Percentiles rank a stretch among this genome's conserved stretches.
phyloP scores from a whole-genome alignment of 2,113 vertebrate species.

The Podilymbus podiceps region DNA sequence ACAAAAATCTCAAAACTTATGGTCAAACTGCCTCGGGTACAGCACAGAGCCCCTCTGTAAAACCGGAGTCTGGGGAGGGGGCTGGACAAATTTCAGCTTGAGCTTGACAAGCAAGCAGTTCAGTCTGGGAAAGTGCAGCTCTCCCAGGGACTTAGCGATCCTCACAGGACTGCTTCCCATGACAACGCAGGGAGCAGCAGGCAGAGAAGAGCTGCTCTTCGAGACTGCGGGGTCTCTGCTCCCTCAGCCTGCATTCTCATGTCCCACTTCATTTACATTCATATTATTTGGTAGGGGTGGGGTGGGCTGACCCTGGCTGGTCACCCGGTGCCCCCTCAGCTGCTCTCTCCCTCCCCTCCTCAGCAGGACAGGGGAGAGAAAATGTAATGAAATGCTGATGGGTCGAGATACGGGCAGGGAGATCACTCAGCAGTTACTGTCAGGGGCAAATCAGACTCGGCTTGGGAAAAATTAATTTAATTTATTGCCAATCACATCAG shows the following conservation, averaged over 20 bases:
- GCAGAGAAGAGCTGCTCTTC: background rate
- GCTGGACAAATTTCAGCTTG: fast-evolving
- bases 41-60: background rate
- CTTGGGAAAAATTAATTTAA: too few relatives aligned
- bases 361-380: too few relatives aligned
- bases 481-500: too few relatives aligned
- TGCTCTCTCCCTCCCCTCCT: too few relatives aligned
- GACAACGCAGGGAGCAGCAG: background rate
- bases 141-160: background rate
- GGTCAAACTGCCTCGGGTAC: background rate
- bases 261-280: background rate
- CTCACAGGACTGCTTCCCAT: background rate
- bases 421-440: too few relatives aligned
- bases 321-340: too few relatives aligned
- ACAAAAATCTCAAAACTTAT: fast-evolving
- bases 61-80: background rate
- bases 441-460: too few relatives aligned
- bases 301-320: too few relatives aligned
- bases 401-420: too few relatives aligned
- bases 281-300: background rate
- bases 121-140: background rate
- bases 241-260: background rate
- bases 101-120: background rate
- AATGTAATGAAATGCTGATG: too few relatives aligned
- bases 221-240: background rate